phyloP scores from a whole-genome alignment of 2,888 invertebrate genomes.

The Xanthostigma xanthostigma region DNA sequence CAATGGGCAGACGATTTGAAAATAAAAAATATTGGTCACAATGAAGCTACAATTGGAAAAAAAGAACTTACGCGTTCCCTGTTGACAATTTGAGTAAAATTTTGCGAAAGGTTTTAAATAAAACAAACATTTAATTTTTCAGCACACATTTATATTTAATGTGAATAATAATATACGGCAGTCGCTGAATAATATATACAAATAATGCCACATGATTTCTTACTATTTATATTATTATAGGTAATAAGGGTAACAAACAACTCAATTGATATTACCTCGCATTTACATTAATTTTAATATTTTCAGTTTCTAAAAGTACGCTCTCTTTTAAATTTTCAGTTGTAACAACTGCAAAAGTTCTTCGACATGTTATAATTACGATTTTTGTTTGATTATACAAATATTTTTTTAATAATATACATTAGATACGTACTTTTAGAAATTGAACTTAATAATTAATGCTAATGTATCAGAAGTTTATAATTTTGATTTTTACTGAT shows the following conservation, averaged over 20 bases:
- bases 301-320: not conserved
- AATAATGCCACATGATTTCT: slow-evolving; percentile 17
- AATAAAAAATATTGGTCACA: too few relatives aligned
- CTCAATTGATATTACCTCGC: slow-evolving; percentile 6
- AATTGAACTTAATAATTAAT: too few relatives aligned
- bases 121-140: not conserved
- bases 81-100: too few relatives aligned
- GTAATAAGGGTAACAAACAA: slow-evolving; percentile 13
- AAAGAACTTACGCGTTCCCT: too few relatives aligned
- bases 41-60: too few relatives aligned
- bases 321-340: not conserved
- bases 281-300: not conserved
- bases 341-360: not conserved
- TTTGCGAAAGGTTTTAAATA: not conserved
- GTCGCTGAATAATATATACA: slow-evolving; percentile 18
- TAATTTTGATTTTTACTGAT: not conserved
- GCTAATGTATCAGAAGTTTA: too few relatives aligned
- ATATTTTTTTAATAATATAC: not conserved
- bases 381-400: not conserved
- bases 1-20: too few relatives aligned
- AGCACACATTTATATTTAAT: slow-evolving; percentile 12
- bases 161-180: slow-evolving; percentile 8
- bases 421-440: too few relatives aligned
- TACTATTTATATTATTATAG: not conserved
- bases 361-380: not conserved